Evolutionary conservation across 2,888 invertebrate species (phyloP).

Genomic region (Glaucopsyche alexis): DNA sequence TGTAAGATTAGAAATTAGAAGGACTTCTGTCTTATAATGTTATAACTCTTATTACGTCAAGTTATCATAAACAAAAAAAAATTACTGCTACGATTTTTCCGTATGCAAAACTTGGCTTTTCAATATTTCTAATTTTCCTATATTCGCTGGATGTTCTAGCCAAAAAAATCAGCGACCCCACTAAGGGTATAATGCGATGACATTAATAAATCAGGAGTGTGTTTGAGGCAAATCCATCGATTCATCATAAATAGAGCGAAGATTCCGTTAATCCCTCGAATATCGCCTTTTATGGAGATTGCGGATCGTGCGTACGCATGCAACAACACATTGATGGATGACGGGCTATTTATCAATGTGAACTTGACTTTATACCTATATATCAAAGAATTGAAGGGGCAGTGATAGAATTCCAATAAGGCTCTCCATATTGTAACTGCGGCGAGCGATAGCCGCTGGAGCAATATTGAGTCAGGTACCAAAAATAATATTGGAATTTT

Average conservation of each 20-base stretch:
- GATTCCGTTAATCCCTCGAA: slow-evolving; percentile 29
- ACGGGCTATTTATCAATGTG: slow-evolving; percentile 27
- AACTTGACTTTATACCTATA: slow-evolving; percentile 30
- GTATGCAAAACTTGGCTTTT: too few species aligned
- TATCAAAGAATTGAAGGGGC: slow-evolving; percentile 28
- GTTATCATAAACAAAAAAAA: too few species aligned
- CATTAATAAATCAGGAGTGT: background rate
- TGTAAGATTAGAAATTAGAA: background rate
- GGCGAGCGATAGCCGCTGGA: slow-evolving; percentile 6
- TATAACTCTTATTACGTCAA: background rate
- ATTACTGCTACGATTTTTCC: too few species aligned
- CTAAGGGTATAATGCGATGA: background rate
- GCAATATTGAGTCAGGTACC: slow-evolving; percentile 11
- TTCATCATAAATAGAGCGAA: slow-evolving; percentile 26
- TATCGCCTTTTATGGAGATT: slow-evolving; percentile 30
- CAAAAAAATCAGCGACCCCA: background rate
- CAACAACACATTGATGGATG: slow-evolving; percentile 34
- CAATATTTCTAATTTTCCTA: too few species aligned
- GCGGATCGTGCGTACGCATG: slow-evolving; percentile 32
- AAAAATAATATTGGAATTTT: slow-evolving; percentile 7
- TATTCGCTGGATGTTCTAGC: background rate
- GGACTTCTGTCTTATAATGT: background rate
- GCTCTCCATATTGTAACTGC: slow-evolving; percentile 18
- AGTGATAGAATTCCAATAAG: slow-evolving; percentile 29
- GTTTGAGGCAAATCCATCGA: slow-evolving; percentile 22